A percentile compares a stretch with the other conserved stretches of the same genome.
These are phyloP conservation scores for Oncorhynchus tshawytscha DNA, from an alignment of 2,113 vertebrate species.

Conservation along the genomic window DNA sequence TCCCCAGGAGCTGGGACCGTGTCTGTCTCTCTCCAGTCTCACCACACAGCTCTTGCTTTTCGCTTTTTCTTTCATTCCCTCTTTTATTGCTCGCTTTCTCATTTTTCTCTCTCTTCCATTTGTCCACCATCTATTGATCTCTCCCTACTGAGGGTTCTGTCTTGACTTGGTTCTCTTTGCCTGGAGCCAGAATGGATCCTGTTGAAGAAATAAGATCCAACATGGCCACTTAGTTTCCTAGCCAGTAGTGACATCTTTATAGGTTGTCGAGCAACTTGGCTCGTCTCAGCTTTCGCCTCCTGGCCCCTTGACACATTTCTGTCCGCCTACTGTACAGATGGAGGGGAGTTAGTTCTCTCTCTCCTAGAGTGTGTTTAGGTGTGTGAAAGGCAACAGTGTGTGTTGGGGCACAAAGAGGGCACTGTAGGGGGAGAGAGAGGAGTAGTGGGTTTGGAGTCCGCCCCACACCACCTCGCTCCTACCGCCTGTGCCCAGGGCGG, in stretches of 20 bases:
- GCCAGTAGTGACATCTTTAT: conserved; percentile 42
- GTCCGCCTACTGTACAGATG: conserved; percentile 17
- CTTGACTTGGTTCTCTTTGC: conserved; percentile 38
- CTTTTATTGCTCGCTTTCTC: neutral
- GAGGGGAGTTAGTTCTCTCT: conserved; percentile 19
- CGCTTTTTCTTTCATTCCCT: neutral
- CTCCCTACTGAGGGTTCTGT: conserved; percentile 37
- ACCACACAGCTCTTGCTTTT: neutral
- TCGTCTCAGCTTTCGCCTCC: conserved; percentile 49
- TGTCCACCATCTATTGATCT: conserved; percentile 45
- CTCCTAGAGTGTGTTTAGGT: conserved; percentile 28
- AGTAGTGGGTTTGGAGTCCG: conserved; percentile 27
- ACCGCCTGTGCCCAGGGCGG: conserved; percentile 27
- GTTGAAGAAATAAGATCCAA: conserved; percentile 33
- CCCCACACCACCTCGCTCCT: neutral
- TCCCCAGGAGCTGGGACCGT: conserved; percentile 34
- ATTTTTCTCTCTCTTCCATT: neutral
- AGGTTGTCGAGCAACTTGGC: neutral
- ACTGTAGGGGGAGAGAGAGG: conserved; percentile 56
- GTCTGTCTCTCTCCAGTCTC: conserved; percentile 57
- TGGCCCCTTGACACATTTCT: conserved; percentile 52
- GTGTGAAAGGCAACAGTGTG: conserved; percentile 61
- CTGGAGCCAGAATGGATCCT: conserved; percentile 20
- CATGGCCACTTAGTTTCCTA: conserved; percentile 22
- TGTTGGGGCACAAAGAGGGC: conserved; percentile 62